Base-by-base conservation (phyloP, 2,888 invertebrate species). In the Ormyrus rosae region DNA sequence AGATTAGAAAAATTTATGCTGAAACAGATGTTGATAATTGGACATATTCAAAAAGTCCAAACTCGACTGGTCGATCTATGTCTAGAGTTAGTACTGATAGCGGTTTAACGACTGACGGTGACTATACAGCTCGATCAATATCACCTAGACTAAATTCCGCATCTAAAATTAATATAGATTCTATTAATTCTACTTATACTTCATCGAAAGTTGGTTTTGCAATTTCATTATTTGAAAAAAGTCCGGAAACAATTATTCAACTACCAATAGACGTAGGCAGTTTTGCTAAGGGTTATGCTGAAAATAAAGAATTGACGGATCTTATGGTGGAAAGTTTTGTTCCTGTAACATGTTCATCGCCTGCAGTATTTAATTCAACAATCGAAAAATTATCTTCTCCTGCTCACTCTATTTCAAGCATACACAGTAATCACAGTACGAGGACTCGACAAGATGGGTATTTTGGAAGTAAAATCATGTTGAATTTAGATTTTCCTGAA, bases 21-120 rank as follows among this genome's bases (percentile, higher is more conserved):
- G 94, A 95, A 84, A 91, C 91, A 6, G 93, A 93, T 70, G 91
- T 92, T 75, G 94, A 94, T 83, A 93, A 93, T 86, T 95, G 95
- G 95, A 94, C 93, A 55, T 94, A 95, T 84, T 93, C 93, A 73
- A 94, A 93, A 84, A 93, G 93, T 90, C 93, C 94, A 85, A 92
- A 93, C 85, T 90, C 90, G 1, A 90, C 89, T 6, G 90, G 89
- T 45, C 85, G 90, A 83, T 90, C 90, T 46, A 85, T 89, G 78
- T 90, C 90, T 10, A 87, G 90, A 82, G 89, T 90, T 13, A 90
- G 90, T 81, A 90, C 94, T 34, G 95, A 95, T 86, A 93, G 92
- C 85, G 92, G 92, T 80, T 89, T 91, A 60, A 91, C 92, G 46
- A 93, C 93, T 71, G 95, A 95, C 87, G 94, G 94, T 87, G 93